These are phyloP conservation scores for Argyrosomus japonicus DNA, from an alignment of 2,113 vertebrate genomes.

Conservation along the genomic window DNA sequence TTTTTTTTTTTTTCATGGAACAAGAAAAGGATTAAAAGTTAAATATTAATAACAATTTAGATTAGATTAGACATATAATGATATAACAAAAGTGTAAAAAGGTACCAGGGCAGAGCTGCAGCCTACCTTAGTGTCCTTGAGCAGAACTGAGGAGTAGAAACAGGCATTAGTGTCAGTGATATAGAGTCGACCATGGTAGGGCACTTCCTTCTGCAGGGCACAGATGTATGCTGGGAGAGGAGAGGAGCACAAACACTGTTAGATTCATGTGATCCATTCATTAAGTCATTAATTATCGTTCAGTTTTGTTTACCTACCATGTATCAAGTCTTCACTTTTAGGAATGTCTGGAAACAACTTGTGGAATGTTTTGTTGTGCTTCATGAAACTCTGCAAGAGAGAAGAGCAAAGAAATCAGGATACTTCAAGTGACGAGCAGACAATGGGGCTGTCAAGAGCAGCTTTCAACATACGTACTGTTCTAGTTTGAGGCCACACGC, in stretches of 20 bases:
- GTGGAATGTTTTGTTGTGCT: slow-evolving; percentile 86
- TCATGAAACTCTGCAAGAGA: slow-evolving; percentile 82
- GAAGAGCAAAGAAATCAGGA: neutral
- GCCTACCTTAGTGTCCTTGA: slow-evolving; percentile 88
- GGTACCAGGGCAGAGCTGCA: neutral
- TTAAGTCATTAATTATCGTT: neutral
- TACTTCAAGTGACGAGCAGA: neutral
- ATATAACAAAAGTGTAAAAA: neutral
- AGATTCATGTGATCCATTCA: neutral
- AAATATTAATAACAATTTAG: neutral
- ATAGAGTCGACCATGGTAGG: slow-evolving; percentile 89
- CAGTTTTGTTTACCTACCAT: slow-evolving; percentile 74
- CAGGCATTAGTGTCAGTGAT: slow-evolving; percentile 85
- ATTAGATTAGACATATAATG: neutral
- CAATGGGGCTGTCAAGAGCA: no score
- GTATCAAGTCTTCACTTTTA: slow-evolving; percentile 81
- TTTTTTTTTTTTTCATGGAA: neutral
- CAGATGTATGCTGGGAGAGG: slow-evolving; percentile 85
- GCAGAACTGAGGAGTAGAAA: slow-evolving; percentile 88
- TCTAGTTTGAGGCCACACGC: neutral
- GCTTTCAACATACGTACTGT: neutral
- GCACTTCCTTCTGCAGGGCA: slow-evolving; percentile 89
- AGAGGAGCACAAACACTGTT: neutral
- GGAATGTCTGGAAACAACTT: slow-evolving; percentile 87
- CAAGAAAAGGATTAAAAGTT: neutral